Evolutionary conservation across 2,113 vertebrate genomes (phyloP).

Genomic region (Diadophis punctatus): DNA sequence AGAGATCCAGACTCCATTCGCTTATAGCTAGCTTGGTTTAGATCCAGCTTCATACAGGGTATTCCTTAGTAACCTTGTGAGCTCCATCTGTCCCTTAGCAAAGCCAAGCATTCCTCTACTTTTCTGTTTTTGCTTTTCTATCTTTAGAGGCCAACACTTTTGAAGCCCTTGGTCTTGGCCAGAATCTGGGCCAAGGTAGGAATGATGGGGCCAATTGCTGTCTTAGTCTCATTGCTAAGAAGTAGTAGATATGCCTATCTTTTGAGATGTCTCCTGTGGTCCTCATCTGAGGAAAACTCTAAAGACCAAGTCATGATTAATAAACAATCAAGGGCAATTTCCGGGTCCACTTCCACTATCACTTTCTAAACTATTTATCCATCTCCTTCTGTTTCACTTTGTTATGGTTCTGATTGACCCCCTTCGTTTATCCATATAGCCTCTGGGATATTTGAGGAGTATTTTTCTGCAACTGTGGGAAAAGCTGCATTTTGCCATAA

Average conservation of each 20-base stretch:
- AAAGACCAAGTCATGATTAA: not conserved
- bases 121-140: not conserved
- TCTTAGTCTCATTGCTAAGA: not conserved
- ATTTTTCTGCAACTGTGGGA: slow-evolving; percentile 23
- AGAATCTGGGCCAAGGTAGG: not conserved
- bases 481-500: slow-evolving; percentile 48
- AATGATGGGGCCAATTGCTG: not conserved
- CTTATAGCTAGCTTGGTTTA: not conserved
- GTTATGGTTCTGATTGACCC: not conserved
- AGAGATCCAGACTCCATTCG: not conserved
- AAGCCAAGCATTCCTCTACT: not conserved
- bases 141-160: not conserved
- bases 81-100: not conserved
- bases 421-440: not conserved
- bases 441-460: not conserved
- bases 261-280: not conserved
- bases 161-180: not conserved
- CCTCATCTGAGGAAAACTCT: not conserved
- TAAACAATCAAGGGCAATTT: not conserved
- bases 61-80: not conserved
- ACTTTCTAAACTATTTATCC: not conserved
- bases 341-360: not conserved
- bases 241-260: not conserved
- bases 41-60: not conserved
- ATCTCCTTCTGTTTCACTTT: not conserved